Evolutionary conservation across 2,113 vertebrate genomes (phyloP).

Genomic region (Silurus asotus): DNA sequence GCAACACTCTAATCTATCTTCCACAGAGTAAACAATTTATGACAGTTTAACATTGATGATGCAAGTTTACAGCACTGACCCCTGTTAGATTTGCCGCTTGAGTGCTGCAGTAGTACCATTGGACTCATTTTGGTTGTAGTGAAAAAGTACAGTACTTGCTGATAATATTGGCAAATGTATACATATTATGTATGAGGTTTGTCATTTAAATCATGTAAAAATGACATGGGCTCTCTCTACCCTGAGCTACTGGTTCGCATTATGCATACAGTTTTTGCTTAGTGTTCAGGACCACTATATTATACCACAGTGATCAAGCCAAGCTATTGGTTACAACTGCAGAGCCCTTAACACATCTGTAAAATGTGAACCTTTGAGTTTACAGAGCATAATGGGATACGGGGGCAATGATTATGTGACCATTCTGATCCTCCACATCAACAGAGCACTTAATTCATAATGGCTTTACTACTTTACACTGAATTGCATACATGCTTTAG

Average conservation of each 20-base stretch:
- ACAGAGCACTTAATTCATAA: not conserved
- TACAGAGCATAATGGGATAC: not conserved
- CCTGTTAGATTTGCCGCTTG: not conserved
- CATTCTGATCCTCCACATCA: not conserved
- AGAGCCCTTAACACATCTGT: not conserved
- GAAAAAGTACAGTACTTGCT: not conserved
- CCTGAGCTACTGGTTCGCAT: not conserved
- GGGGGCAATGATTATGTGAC: not conserved
- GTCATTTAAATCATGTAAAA: not conserved
- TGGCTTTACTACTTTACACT: not conserved
- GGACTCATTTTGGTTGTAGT: not conserved
- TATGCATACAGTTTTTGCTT: not conserved
- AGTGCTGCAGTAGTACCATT: not conserved
- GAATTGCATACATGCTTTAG: not conserved
- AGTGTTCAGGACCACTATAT: not conserved
- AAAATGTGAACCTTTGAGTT: not conserved
- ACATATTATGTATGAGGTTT: not conserved
- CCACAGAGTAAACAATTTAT: not conserved
- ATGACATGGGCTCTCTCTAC: not conserved
- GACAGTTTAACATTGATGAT: not conserved
- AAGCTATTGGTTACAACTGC: not conserved
- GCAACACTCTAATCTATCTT: not conserved
- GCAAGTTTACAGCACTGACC: not conserved
- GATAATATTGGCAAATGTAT: not conserved
- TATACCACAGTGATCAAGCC: not conserved